These are phyloP conservation scores for Montipora capitata DNA, from an alignment of 92 coral and sea anemone genomes.

Conservation along the genomic window DNA sequence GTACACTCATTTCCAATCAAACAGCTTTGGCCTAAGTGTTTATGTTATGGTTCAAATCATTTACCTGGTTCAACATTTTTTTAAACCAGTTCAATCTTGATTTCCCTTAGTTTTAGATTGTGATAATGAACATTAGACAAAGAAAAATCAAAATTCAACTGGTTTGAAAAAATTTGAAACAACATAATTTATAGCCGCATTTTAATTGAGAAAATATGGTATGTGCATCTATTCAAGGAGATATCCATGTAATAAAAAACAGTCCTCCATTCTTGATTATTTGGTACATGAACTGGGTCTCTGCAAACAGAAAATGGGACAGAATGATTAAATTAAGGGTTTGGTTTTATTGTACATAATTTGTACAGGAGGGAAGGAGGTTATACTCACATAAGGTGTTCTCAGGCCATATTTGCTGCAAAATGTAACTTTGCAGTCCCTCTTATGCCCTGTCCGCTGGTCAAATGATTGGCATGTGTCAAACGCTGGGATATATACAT, in stretches of 20 bases:
- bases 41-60: too few species aligned
- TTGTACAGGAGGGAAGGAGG: background rate
- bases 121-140: too few species aligned
- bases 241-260: background rate
- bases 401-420: conserved; percentile 91
- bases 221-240: background rate
- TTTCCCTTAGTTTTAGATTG: too few species aligned
- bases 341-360: background rate
- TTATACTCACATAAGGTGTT: conserved; percentile 83
- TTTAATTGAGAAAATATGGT: background rate
- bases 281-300: conserved; percentile 40
- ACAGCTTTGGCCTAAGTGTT: too few species aligned
- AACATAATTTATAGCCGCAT: too few species aligned
- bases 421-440: conserved; percentile 90
- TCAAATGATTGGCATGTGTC: conserved; percentile 95
- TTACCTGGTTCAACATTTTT: too few species aligned
- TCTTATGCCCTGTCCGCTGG: conserved; percentile 93
- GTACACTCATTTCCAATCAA: too few species aligned
- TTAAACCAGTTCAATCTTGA: too few species aligned
- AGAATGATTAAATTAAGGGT: too few species aligned
- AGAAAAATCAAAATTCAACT: too few species aligned
- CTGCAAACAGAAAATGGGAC: conserved; percentile 19
- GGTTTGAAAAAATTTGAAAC: too few species aligned
- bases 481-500: conserved; percentile 96
- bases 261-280: background rate